These are phyloP conservation scores for Neoaliturus tenellus DNA, from an alignment of 2,888 invertebrate genomes.

Conservation along the genomic window DNA sequence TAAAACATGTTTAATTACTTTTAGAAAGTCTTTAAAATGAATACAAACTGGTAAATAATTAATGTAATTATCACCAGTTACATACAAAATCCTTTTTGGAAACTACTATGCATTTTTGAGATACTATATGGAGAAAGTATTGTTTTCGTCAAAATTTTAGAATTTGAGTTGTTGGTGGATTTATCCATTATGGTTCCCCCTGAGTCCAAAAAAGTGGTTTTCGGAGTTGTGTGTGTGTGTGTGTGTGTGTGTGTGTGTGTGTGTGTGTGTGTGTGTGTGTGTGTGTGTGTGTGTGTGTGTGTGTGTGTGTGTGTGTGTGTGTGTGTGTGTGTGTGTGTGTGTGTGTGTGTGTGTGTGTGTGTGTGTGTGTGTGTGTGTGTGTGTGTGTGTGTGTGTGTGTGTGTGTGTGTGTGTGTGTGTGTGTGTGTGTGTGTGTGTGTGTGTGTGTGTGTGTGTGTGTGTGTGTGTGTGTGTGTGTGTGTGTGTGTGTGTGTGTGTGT, in stretches of 20 bases:
- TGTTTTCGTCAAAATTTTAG: no score
- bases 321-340: no score
- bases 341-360: conserved; percentile 42
- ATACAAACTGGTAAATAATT: no score
- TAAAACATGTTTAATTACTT: no score
- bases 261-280: conserved; percentile 22
- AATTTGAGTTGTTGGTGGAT: no score
- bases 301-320: conserved; percentile 1
- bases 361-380: conserved; percentile 14
- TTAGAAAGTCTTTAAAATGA: no score
- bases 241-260: conserved; percentile 22
- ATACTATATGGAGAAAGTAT: no score
- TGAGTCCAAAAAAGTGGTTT: no score
- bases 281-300: conserved; percentile 22
- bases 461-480: conserved; percentile 1
- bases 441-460: conserved; percentile 14
- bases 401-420: conserved; percentile 22
- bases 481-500: conserved; percentile 1
- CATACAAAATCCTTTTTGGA: no score
- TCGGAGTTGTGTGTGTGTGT: conserved; percentile 15
- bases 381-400: conserved; percentile 22
- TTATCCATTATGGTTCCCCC: no score
- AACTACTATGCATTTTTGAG: no score
- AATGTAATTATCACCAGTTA: no score
- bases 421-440: conserved; percentile 22